Conservation (phyloP, 2,888 invertebrate species). For the Abscondita cerata region DNA sequence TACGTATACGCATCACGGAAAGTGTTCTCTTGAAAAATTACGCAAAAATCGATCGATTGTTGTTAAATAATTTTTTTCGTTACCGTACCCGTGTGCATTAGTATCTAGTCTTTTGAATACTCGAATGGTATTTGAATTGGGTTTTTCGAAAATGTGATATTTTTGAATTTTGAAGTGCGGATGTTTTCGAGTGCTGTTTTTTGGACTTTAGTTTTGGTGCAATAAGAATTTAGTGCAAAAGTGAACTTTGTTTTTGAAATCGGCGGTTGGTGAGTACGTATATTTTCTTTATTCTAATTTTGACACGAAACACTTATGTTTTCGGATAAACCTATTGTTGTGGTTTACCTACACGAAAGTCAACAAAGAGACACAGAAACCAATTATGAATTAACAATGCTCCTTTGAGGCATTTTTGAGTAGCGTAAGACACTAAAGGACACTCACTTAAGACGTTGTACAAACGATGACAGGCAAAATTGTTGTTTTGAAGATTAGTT, state of each 20-base stretch:
- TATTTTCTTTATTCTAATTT: constrained; percentile 6
- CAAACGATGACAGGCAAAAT: constrained; percentile 10
- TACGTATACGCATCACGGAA: constrained; percentile 50
- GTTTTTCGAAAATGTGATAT: neutral
- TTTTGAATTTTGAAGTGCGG: constrained; percentile 2
- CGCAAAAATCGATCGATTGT: constrained; percentile 48
- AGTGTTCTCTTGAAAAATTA: constrained; percentile 51
- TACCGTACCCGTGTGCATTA: constrained; percentile 8
- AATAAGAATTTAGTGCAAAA: constrained; percentile 4
- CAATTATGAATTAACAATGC: constrained; percentile 4
- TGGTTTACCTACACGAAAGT: neutral
- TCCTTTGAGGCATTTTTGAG: neutral
- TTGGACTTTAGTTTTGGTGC: neutral
- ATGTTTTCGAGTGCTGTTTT: neutral
- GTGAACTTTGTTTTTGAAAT: neutral
- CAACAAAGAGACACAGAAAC: neutral
- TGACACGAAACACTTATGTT: neutral
- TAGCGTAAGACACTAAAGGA: too few relatives aligned
- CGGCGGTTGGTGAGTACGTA: constrained; percentile 21
- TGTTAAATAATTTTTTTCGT: constrained; percentile 13
- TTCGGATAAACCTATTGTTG: constrained; percentile 1
- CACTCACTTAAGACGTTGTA: neutral
- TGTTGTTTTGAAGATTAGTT: constrained; percentile 5
- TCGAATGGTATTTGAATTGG: neutral
- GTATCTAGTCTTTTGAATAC: constrained; percentile 11